Base-by-base conservation (phyloP, 2,888 invertebrate genomes). In the Cremastobaeus sp. region DNA sequence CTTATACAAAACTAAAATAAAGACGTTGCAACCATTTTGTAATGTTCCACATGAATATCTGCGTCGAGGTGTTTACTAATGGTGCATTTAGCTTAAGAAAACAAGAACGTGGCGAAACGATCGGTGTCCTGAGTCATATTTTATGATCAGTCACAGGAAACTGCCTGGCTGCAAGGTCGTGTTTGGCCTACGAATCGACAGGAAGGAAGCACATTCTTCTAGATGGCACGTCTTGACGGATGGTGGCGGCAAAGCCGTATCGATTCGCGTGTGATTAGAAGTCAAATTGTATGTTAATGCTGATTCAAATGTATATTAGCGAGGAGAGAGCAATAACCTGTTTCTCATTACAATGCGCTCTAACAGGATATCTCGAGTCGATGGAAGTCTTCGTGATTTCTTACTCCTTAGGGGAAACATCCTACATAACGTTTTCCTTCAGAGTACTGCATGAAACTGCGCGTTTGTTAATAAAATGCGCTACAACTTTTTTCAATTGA, bases 161-260 rank as follows among this genome's bases (percentile, higher is more conserved):
- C 45, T 3, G 74, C 45, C 30, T 15, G 70, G 47, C 59, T 62
- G 77, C 78, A 80, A 79, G 79, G 78, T 82, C 81, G 80, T 83
- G 79, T 84, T 79, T 82, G 79, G 84, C 54, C 65, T 76, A 76
- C 60, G 66, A 78, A 66, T 72, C 74, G 75, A 78, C 83, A 80
- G 83, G 83, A 84, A 84, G 83, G 84, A 84, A 84, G 76, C 78
- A 76, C 82, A 84, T 84, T 84, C 83, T 80, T 82, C n/a, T 60
- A 68, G 65, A 59, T 68, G 55, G 64, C 74, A 62, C 74, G 76
- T 77, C 60, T 78, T 76, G 20, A 35, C 45, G 28, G 34, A 32
- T 14, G 15, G n/a, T 18, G 9, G 1, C 30, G 8, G 14, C 28
- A 8, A 2, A 14, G 20, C 17, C 50, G 9, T 39, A 60, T 48